phyloP scores from a whole-genome alignment of 2,888 invertebrate genomes.

The Quadroppia sp. region DNA sequence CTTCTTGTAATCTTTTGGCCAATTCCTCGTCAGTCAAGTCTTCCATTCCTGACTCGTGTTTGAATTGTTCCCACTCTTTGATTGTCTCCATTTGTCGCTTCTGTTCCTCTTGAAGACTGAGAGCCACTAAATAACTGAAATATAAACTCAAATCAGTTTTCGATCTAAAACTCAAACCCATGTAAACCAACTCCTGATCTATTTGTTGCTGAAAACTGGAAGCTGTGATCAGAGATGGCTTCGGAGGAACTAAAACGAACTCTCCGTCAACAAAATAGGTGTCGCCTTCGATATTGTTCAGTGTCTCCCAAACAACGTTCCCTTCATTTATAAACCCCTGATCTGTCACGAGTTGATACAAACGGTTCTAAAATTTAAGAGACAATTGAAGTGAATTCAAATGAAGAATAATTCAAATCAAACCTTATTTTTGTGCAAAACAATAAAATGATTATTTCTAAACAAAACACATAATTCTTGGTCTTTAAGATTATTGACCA shows the following conservation, averaged over 20 bases:
- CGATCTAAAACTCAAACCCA: conserved; percentile 32
- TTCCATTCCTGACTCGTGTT: conserved; percentile 43
- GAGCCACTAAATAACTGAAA: conserved; percentile 55
- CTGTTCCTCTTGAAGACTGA: conserved; percentile 55
- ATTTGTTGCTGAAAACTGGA: conserved; percentile 52
- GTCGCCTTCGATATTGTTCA: conserved; percentile 59
- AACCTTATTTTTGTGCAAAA: conserved; percentile 57
- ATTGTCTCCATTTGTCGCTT: conserved; percentile 48
- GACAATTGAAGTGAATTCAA: not conserved
- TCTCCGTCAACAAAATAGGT: conserved; percentile 58
- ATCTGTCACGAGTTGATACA: conserved; percentile 59
- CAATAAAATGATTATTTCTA: conserved; percentile 61
- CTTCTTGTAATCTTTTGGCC: conserved; percentile 55
- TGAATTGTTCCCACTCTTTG: conserved; percentile 49
- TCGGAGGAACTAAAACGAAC: conserved; percentile 53
- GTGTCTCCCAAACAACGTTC: conserved; percentile 59
- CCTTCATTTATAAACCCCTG: conserved; percentile 58
- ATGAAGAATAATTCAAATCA: not conserved
- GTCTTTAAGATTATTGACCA: conserved; percentile 54
- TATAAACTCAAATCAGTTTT: conserved; percentile 39
- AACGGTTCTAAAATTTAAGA: conserved; percentile 52
- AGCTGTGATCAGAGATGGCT: conserved; percentile 44
- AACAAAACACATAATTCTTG: conserved; percentile 59
- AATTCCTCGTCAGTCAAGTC: conserved; percentile 53
- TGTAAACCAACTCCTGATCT: conserved; percentile 52